Base-by-base conservation (phyloP, 1,140 invertebrate species). In the Chlorops oryzae region DNA sequence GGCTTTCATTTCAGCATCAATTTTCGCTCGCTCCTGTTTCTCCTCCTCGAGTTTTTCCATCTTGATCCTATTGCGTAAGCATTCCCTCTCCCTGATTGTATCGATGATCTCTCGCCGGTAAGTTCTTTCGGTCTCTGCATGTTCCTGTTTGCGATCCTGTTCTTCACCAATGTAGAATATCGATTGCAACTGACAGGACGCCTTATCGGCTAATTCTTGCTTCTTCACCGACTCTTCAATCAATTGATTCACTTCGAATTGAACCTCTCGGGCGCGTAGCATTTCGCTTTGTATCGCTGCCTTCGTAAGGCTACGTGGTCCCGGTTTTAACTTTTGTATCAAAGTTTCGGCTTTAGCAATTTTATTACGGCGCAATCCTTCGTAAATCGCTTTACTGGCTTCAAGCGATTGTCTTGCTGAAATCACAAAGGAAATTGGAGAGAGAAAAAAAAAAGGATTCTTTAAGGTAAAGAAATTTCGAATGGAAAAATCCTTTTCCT, bases 271-370 rank as follows among this genome's bases (percentile, higher is more conserved):
- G 20, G 57, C 59, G 0, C 58, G 54, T 41, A 69, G 23, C 5
- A 69, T 62, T 32, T 71, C 63, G 34, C 68, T 65, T 38, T 65
- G 63, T 7, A 63, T 32, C 5, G 52, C 52, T 34, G 68, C 68
- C 22, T 58, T 60, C 5, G 66, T 57, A 7, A 71, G 39, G 25
- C 66, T 58, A 0, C 63, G 47, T 3, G 68, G 67, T 4, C 68
- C 68, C 10, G 59, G 61, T 34, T 61, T 61, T 22, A 71, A 51
- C 51, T 63, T 54, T 45, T 71, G 58, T 13, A 71, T 47, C 12
- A 69, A 22, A 22, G 59, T 43, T 21, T 71, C 57, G 2, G 65
- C 65, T 5, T 63, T 59, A 13, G 59, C 58, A 1, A 70, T 62
- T 21, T 55, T 44, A 10, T 57, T 52, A 15, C 24, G 32, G 2